A percentile compares a stretch with the other conserved stretches of the same genome.
Conservation (phyloP, 2,113 vertebrate species). For the Chiloscyllium plagiosum region DNA sequence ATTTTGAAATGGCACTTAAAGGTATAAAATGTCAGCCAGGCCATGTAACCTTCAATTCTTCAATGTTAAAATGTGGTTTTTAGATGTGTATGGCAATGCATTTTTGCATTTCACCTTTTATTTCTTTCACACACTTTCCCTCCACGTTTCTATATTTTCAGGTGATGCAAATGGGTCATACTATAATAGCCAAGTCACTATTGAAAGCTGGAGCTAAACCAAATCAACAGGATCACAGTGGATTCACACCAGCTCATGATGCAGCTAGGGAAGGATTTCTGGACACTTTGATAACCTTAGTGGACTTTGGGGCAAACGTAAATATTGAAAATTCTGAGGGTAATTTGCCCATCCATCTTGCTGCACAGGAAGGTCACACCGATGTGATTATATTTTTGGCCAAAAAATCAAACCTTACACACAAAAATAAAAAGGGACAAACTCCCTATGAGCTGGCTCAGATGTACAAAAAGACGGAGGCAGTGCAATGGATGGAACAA, state of each 20-base stretch:
- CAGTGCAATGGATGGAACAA: constrained; percentile 55
- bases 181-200: constrained; percentile 61
- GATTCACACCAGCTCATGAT: constrained; percentile 78
- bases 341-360: constrained; percentile 81
- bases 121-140: background rate
- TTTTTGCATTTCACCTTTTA: background rate
- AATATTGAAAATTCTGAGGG: constrained; percentile 69
- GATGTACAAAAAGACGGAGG: constrained; percentile 49
- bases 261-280: constrained; percentile 78
- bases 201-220: constrained; percentile 68
- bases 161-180: constrained; percentile 77
- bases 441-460: constrained; percentile 68
- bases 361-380: constrained; percentile 70
- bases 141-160: constrained; percentile 43
- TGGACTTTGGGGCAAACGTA: constrained; percentile 67
- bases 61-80: background rate
- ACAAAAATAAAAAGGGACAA: constrained; percentile 57
- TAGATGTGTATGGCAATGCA: background rate
- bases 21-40: background rate
- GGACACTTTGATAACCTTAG: constrained; percentile 73
- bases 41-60: background rate
- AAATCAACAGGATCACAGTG: constrained; percentile 62
- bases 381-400: constrained; percentile 66
- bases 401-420: constrained; percentile 51
- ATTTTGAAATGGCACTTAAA: background rate